Conservation (phyloP, 2,113 vertebrate species). For the Apus apus region DNA sequence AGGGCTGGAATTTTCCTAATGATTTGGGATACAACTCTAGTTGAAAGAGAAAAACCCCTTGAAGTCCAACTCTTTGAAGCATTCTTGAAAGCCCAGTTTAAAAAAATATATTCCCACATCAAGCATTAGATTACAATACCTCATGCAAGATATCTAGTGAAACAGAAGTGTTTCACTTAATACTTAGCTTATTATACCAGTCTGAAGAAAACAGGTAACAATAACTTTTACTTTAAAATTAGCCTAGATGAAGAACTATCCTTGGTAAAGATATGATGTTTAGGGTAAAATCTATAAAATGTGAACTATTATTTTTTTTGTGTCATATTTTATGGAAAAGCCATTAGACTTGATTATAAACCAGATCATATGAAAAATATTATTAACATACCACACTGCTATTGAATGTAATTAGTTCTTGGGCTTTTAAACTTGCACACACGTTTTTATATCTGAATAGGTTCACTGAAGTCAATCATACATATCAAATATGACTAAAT, state of each 20-base stretch:
- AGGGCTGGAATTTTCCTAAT: not conserved
- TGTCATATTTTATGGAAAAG: not conserved
- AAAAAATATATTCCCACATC: not conserved
- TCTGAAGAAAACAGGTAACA: not conserved
- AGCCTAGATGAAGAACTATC: not conserved
- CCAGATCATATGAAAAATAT: not conserved
- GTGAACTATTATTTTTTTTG: not conserved
- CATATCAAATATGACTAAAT: slow-evolving; percentile 23
- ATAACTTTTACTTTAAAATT: not conserved
- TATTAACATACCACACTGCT: not conserved
- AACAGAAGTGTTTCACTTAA: not conserved
- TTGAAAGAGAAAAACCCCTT: not conserved
- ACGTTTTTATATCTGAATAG: not conserved
- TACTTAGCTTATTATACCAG: not conserved
- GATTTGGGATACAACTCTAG: not conserved
- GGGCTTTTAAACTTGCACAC: not conserved
- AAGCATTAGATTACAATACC: not conserved
- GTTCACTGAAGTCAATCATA: slow-evolving; percentile 19
- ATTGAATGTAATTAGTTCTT: not conserved
- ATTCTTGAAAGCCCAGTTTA: not conserved
- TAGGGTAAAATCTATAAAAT: not conserved
- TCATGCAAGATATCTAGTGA: not conserved
- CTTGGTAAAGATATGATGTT: not conserved
- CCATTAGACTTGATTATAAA: not conserved
- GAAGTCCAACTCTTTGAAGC: not conserved